phyloP scores from a whole-genome alignment of 37 sponge, comb jelly and placozoan genomes.

The Diacarnus erythraeanus region DNA sequence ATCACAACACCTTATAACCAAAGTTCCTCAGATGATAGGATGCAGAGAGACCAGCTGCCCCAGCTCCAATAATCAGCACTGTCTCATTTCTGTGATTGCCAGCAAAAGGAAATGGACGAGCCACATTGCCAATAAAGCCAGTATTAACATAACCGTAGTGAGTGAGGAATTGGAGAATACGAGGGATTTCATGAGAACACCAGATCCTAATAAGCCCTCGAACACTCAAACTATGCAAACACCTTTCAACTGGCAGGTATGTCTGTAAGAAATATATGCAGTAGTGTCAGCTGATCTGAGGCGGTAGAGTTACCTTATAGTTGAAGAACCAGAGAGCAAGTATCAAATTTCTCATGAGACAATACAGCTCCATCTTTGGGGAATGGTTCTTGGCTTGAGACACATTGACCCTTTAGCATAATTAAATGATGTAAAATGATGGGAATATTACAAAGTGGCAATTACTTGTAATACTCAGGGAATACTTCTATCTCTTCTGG shows the following conservation, averaged over 20 bases:
- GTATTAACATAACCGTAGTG: slow-evolving; percentile 73
- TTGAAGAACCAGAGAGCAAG: slow-evolving; percentile 84
- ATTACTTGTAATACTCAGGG: slow-evolving; percentile 65
- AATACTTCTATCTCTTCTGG: slow-evolving; percentile 70
- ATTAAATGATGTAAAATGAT: neutral
- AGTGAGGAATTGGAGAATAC: slow-evolving; percentile 71
- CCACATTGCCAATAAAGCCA: slow-evolving; percentile 46
- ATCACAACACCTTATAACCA: slow-evolving; percentile 58
- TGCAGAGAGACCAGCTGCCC: slow-evolving; percentile 78
- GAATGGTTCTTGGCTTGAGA: slow-evolving; percentile 18
- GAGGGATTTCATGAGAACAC: slow-evolving; percentile 45
- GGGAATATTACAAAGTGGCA: neutral
- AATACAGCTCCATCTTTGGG: slow-evolving; percentile 60
- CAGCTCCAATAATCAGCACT: slow-evolving; percentile 75
- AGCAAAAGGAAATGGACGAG: slow-evolving; percentile 52
- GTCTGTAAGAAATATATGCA: slow-evolving; percentile 26
- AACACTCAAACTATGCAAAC: slow-evolving; percentile 32
- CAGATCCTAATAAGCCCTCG: slow-evolving; percentile 66
- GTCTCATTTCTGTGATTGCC: neutral
- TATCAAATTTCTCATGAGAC: slow-evolving; percentile 79
- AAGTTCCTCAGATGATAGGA: slow-evolving; percentile 76
- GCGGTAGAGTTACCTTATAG: slow-evolving; percentile 44
- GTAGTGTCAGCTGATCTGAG: neutral
- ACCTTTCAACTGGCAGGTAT: slow-evolving; percentile 54
- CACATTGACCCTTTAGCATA: neutral